phyloP scores from a whole-genome alignment of 2,797 vertebrate genomes.

The Neomorphus geoffroyi region DNA sequence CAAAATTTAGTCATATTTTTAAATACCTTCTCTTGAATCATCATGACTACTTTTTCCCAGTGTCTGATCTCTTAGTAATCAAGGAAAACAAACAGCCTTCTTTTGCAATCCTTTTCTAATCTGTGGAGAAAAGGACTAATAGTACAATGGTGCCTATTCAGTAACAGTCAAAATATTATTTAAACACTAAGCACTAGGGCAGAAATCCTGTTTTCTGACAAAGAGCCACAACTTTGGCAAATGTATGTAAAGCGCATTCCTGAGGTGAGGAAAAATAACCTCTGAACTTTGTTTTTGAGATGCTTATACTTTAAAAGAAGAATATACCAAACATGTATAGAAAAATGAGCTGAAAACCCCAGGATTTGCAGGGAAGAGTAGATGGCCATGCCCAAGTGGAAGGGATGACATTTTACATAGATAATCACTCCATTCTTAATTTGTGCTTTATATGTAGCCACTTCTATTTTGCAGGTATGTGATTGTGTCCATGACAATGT shows the following conservation, averaged over 20 bases:
- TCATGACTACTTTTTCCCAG: slow-evolving; percentile 22
- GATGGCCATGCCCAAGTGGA: background rate
- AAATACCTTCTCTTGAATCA: slow-evolving; percentile 40
- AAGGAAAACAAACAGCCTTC: slow-evolving; percentile 39
- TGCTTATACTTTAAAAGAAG: background rate
- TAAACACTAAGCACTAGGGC: background rate
- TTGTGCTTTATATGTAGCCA: background rate
- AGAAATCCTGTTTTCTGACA: slow-evolving; percentile 19
- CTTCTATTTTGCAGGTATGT: background rate
- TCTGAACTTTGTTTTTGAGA: background rate
- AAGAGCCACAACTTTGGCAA: background rate
- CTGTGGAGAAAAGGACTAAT: background rate
- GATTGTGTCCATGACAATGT: background rate
- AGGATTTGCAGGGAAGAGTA: background rate
- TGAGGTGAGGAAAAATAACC: background rate
- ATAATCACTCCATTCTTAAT: background rate
- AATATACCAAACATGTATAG: background rate
- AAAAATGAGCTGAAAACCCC: background rate
- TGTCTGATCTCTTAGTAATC: slow-evolving; percentile 34
- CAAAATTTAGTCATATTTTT: slow-evolving; percentile 32
- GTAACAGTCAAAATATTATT: slow-evolving; percentile 34
- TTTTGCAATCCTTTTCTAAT: slow-evolving; percentile 34
- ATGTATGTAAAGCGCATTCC: background rate
- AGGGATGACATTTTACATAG: background rate
- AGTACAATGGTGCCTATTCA: slow-evolving; percentile 22